phyloP scores from a whole-genome alignment of 2,888 invertebrate genomes.

The Morpho deidamia region DNA sequence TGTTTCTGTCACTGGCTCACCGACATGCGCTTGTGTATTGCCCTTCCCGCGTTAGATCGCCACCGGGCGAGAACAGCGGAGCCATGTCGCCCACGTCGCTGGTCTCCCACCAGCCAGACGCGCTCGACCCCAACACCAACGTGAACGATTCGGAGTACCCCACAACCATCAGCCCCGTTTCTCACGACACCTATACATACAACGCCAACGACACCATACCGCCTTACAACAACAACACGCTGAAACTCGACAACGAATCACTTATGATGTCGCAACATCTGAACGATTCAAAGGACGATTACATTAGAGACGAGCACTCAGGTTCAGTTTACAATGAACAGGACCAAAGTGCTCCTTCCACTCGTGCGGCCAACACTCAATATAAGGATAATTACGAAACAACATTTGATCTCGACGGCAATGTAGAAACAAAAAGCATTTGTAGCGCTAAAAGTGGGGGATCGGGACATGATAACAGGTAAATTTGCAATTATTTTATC shows the following conservation, averaged over 20 bases:
- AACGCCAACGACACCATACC: constrained; percentile 42
- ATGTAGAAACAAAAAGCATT: constrained; percentile 93
- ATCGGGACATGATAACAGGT: constrained; percentile 90
- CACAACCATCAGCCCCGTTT: constrained; percentile 58
- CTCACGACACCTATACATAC: constrained; percentile 81
- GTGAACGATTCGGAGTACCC: constrained; percentile 52
- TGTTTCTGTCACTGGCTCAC: constrained; percentile 75
- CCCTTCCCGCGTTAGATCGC: constrained; percentile 64
- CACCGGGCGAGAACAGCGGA: constrained; percentile 62
- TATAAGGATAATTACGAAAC: constrained; percentile 88
- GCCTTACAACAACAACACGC: constrained; percentile 69
- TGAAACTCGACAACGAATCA: constrained; percentile 70
- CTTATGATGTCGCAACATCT: constrained; percentile 63
- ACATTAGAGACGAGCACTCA: constrained; percentile 54
- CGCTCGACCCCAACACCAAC: constrained; percentile 45
- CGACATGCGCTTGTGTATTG: constrained; percentile 71
- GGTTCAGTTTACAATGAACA: constrained; percentile 57
- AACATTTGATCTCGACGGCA: constrained; percentile 94
- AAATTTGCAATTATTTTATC: constrained; percentile 32
- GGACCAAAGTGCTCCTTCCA: constrained; percentile 46
- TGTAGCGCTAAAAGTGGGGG: constrained; percentile 89
- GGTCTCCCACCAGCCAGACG: constrained; percentile 48
- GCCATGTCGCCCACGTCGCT: constrained; percentile 67
- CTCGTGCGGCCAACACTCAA: constrained; percentile 56
- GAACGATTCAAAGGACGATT: constrained; percentile 62